Percentiles rank a stretch among this genome's conserved stretches.
Evolutionary conservation across 1,140 invertebrate genomes (phyloP).

Genomic region (Zophobas morio): DNA sequence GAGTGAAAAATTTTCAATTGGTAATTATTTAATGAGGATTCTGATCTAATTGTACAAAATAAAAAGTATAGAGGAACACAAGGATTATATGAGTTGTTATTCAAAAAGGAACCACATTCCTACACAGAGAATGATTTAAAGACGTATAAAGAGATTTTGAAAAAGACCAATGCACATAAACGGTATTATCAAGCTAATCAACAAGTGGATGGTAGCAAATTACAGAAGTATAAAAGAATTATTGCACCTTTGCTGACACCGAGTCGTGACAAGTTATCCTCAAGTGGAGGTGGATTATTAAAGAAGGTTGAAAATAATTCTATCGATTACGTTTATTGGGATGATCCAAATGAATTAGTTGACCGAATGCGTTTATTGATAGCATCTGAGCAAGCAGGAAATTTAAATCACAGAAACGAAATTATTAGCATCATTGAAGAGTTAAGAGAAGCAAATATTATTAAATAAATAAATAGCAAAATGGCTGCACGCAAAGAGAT

Average conservation of each 20-base stretch:
- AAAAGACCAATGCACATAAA: conserved; percentile 44
- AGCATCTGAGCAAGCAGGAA: conserved; percentile 62
- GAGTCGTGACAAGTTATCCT: background rate
- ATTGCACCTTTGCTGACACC: background rate
- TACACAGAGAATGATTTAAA: conserved; percentile 35
- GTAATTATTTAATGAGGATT: conserved; percentile 37
- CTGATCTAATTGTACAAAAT: background rate
- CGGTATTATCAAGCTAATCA: conserved; percentile 19
- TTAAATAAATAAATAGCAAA: conserved; percentile 50
- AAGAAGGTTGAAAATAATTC: background rate
- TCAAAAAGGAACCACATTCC: conserved; percentile 43
- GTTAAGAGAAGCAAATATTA: conserved; percentile 23
- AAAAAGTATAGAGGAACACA: conserved; percentile 45
- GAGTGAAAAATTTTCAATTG: conserved; percentile 40
- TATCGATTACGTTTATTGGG: conserved; percentile 53
- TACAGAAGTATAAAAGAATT: conserved; percentile 41
- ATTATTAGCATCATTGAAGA: conserved; percentile 66
- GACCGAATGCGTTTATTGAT: conserved; percentile 62
- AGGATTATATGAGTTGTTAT: conserved; percentile 48
- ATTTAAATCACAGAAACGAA: conserved; percentile 64
- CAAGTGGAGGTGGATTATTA: conserved; percentile 7
- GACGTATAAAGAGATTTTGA: conserved; percentile 38
- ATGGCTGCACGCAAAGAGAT: no score
- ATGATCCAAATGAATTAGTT: conserved; percentile 61
- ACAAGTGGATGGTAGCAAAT: conserved; percentile 39